phyloP scores from a whole-genome alignment of 2,113 vertebrate genomes.

The Labeo rohita region DNA sequence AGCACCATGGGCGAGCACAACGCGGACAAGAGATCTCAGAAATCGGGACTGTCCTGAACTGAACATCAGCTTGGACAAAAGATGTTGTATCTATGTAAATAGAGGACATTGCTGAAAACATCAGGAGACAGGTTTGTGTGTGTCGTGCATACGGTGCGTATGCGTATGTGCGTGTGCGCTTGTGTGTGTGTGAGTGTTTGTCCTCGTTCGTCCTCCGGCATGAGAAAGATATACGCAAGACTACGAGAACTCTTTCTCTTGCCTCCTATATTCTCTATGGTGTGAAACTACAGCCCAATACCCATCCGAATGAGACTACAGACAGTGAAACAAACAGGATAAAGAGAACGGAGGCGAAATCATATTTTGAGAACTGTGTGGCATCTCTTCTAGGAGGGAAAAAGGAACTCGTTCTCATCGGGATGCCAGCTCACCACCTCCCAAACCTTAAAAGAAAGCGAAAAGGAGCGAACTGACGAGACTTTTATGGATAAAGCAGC shows the following conservation, averaged over 20 bases:
- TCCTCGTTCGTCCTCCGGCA: constrained; percentile 58
- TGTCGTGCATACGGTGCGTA: constrained; percentile 40
- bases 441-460: constrained; percentile 64
- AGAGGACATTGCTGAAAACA: constrained; percentile 67
- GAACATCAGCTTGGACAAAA: constrained; percentile 72
- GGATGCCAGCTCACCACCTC: constrained; percentile 63
- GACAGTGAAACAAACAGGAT: constrained; percentile 53
- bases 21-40: constrained; percentile 59
- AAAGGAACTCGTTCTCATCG: constrained; percentile 51
- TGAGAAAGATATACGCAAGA: constrained; percentile 58
- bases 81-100: constrained; percentile 76
- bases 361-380: constrained; percentile 59
- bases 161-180: constrained; percentile 44
- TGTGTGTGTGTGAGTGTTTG: constrained; percentile 53
- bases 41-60: constrained; percentile 61
- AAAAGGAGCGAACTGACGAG: constrained; percentile 65
- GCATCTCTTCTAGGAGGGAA: constrained; percentile 46
- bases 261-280: constrained; percentile 57
- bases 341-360: constrained; percentile 58
- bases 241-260: constrained; percentile 55
- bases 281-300: constrained; percentile 60
- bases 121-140: constrained; percentile 56
- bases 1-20: constrained; percentile 35
- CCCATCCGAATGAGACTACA: constrained; percentile 50
- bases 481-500: constrained; percentile 75